Base-by-base conservation (phyloP, 1,140 invertebrate genomes). In the Orchesella cincta region DNA sequence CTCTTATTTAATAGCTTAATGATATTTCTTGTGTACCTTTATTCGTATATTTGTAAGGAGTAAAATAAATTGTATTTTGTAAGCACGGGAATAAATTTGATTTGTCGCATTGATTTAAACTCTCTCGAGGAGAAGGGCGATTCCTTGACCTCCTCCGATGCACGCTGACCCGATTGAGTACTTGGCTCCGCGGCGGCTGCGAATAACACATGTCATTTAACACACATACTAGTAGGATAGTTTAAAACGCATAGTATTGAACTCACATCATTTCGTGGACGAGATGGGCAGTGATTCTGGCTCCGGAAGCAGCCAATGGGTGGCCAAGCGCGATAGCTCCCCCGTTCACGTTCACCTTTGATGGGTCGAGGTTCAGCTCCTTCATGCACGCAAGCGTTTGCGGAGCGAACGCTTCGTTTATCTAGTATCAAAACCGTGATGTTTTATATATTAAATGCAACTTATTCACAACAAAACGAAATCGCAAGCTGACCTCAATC, bases 71-170 rank as follows among this genome's bases (percentile, higher is more conserved):
- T n/a, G n/a, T n/a, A n/a, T n/a, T n/a, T n/a, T n/a, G n/a, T n/a
- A n/a, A n/a, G n/a, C n/a, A n/a, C n/a, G n/a, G n/a, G n/a, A n/a
- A n/a, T n/a, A n/a, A n/a, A n/a, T n/a, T n/a, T n/a, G n/a, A n/a
- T n/a, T n/a, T n/a, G n/a, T n/a, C n/a, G n/a, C n/a, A n/a, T n/a
- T n/a, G n/a, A n/a, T n/a, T n/a, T 73, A 73, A 23, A 14, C 8
- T n/a, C 71, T 73, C 46, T 73, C 71, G 33, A 73, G 39, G 3
- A 73, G 2, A 3, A 73, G 26, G 5, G 97, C 95, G 82, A 99
- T 99, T 72, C 97, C 97, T 88, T 99, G 97, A 70, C 97, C 97
- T 23, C 97, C 97, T 54, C 97, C 97, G 86, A 99, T 99, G 84
- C 97, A 99, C 0, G 97, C 97, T 28, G 96, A 93, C 33, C 96